Evolutionary conservation across 2,113 vertebrate genomes (phyloP), one percentile per base, ranked within the genome.

Genomic region (Paratilapia polleni): DNA sequence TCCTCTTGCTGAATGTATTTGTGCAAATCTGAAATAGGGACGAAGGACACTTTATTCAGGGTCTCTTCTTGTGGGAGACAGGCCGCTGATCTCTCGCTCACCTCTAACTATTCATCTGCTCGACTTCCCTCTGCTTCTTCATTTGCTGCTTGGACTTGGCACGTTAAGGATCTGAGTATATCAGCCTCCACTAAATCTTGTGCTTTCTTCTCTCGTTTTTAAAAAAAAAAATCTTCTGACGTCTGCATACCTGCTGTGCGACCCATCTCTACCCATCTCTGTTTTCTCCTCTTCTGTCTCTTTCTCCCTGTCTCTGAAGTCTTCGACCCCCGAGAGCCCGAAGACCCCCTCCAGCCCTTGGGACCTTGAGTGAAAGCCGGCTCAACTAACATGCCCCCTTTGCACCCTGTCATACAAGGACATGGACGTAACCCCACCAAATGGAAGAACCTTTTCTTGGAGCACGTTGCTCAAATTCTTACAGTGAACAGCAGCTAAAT

Each of bases 351-450:
- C 76, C 80, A 95, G 90, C 94, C 95, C 96, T 43, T 96, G 96
- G 96, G 93, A 95, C 93, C 95, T 96, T 95, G 96, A 96, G 92
- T 96, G 96, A 96, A 93, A 90, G 89, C 90, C 91, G 60, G 68
- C 86, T 89, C 91, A 88, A 90, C 88, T 93, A 94, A 88, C 87
- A 88, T 88, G 59, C 78, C 81, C 88, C 86, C 82, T 88, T 89
- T 83, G 84, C 81, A 80, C 80, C 87, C 85, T 84, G 78, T 92
- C 83, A 88, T 80, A 83, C 91, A 91, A 77, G 95, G 94, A 95
- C 73, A 92, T 61, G 92, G 93, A 94, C 22, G 78, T 87, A 83
- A 64, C 83, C 87, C 56, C 49, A 49, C 61, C 83, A 81, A 75
- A 88, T 31, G 76, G 94, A 85, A 92, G 79, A 93, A 85, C 84